A percentile compares a stretch with the other conserved stretches of the same genome.
phyloP scores from a whole-genome alignment of 1,140 invertebrate genomes.

The Paraescarpia echinospica region DNA sequence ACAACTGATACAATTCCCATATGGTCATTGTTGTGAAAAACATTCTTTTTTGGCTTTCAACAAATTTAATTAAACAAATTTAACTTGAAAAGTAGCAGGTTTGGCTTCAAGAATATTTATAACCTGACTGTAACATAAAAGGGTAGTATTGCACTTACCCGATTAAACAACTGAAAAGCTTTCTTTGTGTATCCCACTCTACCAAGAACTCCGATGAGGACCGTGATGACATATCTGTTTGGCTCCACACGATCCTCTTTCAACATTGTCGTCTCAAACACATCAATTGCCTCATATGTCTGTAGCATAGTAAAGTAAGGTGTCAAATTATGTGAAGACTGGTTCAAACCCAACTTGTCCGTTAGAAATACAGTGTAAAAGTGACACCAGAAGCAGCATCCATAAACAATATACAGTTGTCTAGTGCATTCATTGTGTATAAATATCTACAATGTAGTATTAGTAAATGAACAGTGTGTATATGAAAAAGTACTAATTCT shows the following conservation, averaged over 20 bases:
- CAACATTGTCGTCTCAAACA: slow-evolving; percentile 70
- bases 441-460: too few relatives aligned
- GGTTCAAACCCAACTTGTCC: not conserved
- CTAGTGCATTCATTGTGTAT: too few relatives aligned
- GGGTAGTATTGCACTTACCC: slow-evolving; percentile 50
- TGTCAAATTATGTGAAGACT: not conserved
- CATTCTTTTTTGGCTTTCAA: too few relatives aligned
- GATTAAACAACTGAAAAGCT: slow-evolving; percentile 79
- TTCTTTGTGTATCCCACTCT: slow-evolving; percentile 78
- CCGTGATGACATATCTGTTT: slow-evolving; percentile 75
- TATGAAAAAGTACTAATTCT: too few relatives aligned
- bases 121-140: not conserved
- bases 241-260: slow-evolving; percentile 77
- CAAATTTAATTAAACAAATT: too few relatives aligned
- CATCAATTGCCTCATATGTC: slow-evolving; percentile 8
- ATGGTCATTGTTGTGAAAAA: not conserved
- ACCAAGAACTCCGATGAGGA: slow-evolving; percentile 79
- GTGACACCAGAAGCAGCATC: not conserved
- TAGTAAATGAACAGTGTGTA: too few relatives aligned
- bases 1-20: too few relatives aligned
- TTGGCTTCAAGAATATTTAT: not conserved
- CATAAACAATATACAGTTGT: not conserved
- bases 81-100: too few relatives aligned
- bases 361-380: not conserved
- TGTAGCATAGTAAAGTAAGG: not conserved